These are phyloP conservation scores for Brachyhypopomus occidentalis DNA, from an alignment of 2,113 vertebrate species.

Conservation along the genomic window DNA sequence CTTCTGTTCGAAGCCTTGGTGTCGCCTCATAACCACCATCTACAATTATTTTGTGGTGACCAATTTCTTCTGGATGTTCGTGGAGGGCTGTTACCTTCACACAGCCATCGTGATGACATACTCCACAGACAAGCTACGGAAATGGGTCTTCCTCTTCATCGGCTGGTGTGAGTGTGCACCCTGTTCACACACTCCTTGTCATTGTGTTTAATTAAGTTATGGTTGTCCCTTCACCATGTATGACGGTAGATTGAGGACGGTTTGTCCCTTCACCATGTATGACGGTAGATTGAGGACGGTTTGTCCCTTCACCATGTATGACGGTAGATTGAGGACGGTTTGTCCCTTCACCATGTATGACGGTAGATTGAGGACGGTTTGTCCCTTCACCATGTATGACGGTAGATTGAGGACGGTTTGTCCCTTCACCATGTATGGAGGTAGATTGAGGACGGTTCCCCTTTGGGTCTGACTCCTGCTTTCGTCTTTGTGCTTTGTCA, in stretches of 20 bases:
- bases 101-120: constrained; percentile 98
- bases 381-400: too few species aligned
- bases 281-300: too few species aligned
- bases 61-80: constrained; percentile 99
- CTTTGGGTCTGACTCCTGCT: too few species aligned
- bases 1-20: constrained; percentile 83
- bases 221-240: too few species aligned
- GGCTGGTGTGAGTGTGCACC: constrained; percentile 91
- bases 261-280: not conserved
- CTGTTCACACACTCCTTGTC: not conserved
- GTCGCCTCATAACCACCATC: constrained; percentile 90
- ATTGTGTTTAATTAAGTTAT: not conserved
- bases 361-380: too few species aligned
- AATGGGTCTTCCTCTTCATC: constrained; percentile 97
- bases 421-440: too few species aligned
- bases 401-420: too few species aligned
- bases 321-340: too few species aligned
- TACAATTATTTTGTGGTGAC: constrained; percentile 99
- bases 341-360: too few species aligned
- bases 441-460: too few species aligned
- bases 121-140: constrained; percentile 91
- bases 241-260: not conserved
- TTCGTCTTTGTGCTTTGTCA: too few species aligned
- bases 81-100: constrained; percentile 97
- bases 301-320: too few species aligned